Base-by-base conservation (phyloP, 2,113 vertebrate genomes). In the Petroica traversi region DNA sequence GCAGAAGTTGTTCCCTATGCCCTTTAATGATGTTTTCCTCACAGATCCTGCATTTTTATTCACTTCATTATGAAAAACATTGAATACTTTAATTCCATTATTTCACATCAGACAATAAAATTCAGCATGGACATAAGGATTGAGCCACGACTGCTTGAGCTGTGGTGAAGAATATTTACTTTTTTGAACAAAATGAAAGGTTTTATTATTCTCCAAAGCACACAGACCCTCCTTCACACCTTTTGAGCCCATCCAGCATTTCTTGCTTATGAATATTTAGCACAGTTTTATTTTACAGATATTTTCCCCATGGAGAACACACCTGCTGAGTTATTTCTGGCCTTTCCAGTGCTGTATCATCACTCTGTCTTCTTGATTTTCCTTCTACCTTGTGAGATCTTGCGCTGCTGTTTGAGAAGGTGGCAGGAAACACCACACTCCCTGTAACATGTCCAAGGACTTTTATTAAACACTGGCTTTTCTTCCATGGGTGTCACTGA, bases 401-500 rank as follows among this genome's bases (percentile, higher is more conserved):
- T 26, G n/a, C 77, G 85, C 9, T 69, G 33, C 22, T 8, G 28
- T 26, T 80, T 9, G 19, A 20, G 41, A 40, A 34, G 11, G 23
- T 1, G 6, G 11, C 51, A 74, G 89, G 40, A 19, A 33, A 48
- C 4, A 6, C 4, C 49, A 26, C 49, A 11, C 19, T 11, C 38
- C 22, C 3, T 55, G 19, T 11, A 22, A 36, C 13, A 3, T 2
- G 2, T 41, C 31, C 7, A 1, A 63, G 48, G 31, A 5, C 29
- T 41, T n/a, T 4, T 5, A 34, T 5, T 29, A 41, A 83, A 24
- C 12, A 5, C 23, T n/a, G 54, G 0, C 2, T 52, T 26, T 40
- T 48, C n/a, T 7, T 12, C 54, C 34, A 0, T 6, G 38, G 41
- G 0, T 3, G 74, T 59, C 34, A 1, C 36, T 6, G 64, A 5